Evolutionary conservation across 2,113 vertebrate species (phyloP).

Genomic region (Stegostoma tigrinum): DNA sequence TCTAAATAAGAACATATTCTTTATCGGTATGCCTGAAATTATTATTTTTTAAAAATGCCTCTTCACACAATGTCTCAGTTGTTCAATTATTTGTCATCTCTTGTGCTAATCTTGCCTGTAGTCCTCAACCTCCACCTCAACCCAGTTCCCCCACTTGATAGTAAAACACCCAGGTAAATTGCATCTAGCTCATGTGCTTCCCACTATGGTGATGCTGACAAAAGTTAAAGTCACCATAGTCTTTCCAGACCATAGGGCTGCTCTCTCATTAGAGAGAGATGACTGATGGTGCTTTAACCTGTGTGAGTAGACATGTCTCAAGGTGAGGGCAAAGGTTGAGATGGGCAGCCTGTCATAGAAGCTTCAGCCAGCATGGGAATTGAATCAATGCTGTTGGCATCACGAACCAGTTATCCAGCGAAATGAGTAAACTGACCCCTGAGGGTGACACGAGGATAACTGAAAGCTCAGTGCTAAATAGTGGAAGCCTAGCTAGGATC

Average conservation of each 20-base stretch:
- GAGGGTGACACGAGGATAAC: background rate
- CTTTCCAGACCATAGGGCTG: too few species aligned
- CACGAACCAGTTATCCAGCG: too few species aligned
- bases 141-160: background rate
- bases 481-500: background rate
- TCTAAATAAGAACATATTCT: background rate
- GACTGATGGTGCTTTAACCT: too few species aligned
- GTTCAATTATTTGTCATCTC: slow-evolving; percentile 2
- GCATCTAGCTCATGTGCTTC: background rate
- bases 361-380: too few species aligned
- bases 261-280: too few species aligned
- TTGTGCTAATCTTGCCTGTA: background rate
- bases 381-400: too few species aligned
- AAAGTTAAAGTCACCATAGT: background rate
- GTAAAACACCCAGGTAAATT: background rate
- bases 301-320: too few species aligned
- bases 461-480: background rate
- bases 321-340: too few species aligned
- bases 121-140: too few species aligned
- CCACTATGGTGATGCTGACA: background rate
- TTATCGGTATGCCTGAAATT: background rate
- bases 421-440: too few species aligned
- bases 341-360: too few species aligned
- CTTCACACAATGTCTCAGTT: background rate
- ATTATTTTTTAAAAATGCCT: background rate